These are phyloP conservation scores for Bettongia penicillata DNA, from an alignment of 2,113 vertebrate genomes.

Conservation along the genomic window DNA sequence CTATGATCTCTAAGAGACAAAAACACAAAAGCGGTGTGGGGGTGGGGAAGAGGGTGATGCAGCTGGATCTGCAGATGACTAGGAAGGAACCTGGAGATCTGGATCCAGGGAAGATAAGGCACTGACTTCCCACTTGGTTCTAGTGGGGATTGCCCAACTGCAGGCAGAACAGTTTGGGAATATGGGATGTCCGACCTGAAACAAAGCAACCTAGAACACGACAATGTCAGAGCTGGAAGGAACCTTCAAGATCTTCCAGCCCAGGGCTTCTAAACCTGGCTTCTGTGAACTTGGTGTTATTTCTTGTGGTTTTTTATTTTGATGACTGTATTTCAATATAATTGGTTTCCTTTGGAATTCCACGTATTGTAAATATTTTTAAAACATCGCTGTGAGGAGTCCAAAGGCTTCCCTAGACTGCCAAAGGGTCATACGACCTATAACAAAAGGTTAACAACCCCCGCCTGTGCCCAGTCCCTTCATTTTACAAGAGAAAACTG, in stretches of 20 bases:
- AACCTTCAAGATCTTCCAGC: not conserved
- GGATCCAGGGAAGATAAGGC: not conserved
- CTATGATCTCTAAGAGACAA: not conserved
- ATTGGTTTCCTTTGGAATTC: not conserved
- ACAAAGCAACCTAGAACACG: not conserved
- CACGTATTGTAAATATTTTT: not conserved
- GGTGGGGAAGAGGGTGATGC: not conserved
- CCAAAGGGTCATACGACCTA: not conserved
- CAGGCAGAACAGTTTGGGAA: not conserved
- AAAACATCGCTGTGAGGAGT: not conserved
- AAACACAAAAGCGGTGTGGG: not conserved
- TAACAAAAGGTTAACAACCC: not conserved
- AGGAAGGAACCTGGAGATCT: not conserved
- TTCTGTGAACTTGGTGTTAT: not conserved
- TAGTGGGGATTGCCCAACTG: rapidly evolving
- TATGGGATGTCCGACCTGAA: not conserved
- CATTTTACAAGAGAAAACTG: not conserved
- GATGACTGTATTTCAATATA: not conserved
- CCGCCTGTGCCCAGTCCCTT: not conserved
- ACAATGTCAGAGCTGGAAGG: not conserved
- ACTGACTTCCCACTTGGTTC: not conserved
- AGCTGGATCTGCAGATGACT: not conserved
- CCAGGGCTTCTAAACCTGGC: not conserved
- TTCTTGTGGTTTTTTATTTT: not conserved
- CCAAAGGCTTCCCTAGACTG: not conserved